Conservation (phyloP, 2,113 vertebrate species). For the Dipodomys ordii region DNA sequence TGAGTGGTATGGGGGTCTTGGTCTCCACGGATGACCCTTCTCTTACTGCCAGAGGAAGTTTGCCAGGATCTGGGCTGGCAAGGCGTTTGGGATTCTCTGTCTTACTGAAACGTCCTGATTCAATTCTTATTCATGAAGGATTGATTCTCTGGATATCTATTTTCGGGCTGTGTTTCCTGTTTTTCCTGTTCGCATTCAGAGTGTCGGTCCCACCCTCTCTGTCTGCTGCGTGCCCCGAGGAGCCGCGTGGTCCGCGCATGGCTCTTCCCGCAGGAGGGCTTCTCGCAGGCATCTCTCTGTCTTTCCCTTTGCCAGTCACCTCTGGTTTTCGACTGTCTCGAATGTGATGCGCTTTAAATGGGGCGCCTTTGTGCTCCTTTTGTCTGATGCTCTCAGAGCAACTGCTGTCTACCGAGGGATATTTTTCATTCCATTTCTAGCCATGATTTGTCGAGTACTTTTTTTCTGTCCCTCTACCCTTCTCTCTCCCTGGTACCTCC, state of each 20-base stretch:
- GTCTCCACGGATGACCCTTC: not conserved
- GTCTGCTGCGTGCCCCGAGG: too few relatives aligned
- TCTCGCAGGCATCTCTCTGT: too few relatives aligned
- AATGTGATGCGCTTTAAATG: rapidly evolving
- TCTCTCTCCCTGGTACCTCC: not conserved
- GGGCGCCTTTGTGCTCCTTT: not conserved
- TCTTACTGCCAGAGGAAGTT: not conserved
- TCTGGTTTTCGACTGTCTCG: not conserved
- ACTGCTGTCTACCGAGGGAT: not conserved
- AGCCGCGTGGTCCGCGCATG: too few relatives aligned
- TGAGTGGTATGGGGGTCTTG: not conserved
- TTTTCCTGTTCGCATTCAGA: not conserved
- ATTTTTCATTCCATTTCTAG: not conserved
- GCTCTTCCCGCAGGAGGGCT: too few relatives aligned
- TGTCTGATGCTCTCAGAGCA: not conserved
- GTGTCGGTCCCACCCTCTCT: too few relatives aligned
- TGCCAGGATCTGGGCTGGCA: not conserved
- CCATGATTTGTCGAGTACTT: not conserved
- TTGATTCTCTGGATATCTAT: not conserved
- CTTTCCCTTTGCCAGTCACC: too few relatives aligned
- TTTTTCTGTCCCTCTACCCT: not conserved
- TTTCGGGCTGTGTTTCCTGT: not conserved
- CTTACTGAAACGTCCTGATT: too few relatives aligned
- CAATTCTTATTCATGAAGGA: not conserved
- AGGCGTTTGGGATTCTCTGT: too few relatives aligned